Evolutionary conservation across 2,797 vertebrate species (phyloP), one percentile per base, ranked within the genome.

Genomic region (Borostomias antarcticus): DNA sequence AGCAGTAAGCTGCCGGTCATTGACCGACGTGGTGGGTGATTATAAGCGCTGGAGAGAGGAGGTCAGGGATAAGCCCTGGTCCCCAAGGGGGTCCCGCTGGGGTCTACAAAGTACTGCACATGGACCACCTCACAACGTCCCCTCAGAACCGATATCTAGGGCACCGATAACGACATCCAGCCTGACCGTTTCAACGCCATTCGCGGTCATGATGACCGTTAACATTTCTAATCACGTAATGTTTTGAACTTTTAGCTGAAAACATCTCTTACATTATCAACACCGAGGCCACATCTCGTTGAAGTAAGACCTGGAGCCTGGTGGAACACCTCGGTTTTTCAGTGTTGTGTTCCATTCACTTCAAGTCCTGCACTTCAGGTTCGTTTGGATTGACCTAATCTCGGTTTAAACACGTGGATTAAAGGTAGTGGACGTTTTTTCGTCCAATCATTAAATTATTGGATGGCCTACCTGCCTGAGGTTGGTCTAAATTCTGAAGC

Each of bases 321-420:
- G 7, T 57, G 2, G 26, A 51, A 51, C 50, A 51, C 6, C 9
- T 21, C 4, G 21, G n/a, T 51, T 3, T 21, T 51, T 3, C 50
- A 51, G 4, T 26, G 50, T 51, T 40, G 52, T 35, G 32, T 35
- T 35, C 32, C 32, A 9, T 35, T 9, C 32, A 35, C 73, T 72
- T 78, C 43, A 30, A 76, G 65, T 15, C 40, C n/a, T 13, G n/a
- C 19, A 50, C 72, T 71, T 77, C 40, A 29, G 73, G 62, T 57
- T 65, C 59, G 66, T 79, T 80, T 79, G 73, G 23, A 43, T 60
- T 68, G 77, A 85, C 64, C 33, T 35, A 67, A 82, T 82, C 66
- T 66, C 75, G 75, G 25, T 76, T 40, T 70, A 77, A 73, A 66
- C 68, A 67, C 64, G n/a, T n/a, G n/a, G n/a, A n/a, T n/a, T n/a